Evolutionary conservation across 2,888 invertebrate genomes (phyloP).

Genomic region (Seira ritae): DNA sequence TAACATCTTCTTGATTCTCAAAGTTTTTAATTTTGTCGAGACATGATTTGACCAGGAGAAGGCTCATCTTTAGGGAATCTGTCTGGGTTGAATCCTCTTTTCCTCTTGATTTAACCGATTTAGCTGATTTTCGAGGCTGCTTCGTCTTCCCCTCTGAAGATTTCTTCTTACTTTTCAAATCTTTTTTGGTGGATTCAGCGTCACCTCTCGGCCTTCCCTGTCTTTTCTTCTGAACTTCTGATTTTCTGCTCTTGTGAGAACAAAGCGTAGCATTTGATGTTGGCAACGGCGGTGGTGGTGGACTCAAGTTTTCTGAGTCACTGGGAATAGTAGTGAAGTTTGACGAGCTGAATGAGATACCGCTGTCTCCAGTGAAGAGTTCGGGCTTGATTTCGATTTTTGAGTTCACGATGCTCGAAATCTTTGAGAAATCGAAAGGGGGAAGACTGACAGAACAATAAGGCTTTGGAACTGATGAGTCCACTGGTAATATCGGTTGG

Average conservation of each 20-base stretch:
- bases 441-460: conserved; percentile 19
- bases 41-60: conserved; percentile 54
- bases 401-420: conserved; percentile 7
- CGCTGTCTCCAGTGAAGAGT: background rate
- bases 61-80: conserved; percentile 53
- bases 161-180: background rate
- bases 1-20: conserved; percentile 3
- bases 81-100: too few relatives aligned
- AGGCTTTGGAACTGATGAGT: background rate
- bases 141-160: background rate
- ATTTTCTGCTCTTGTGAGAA: conserved; percentile 17
- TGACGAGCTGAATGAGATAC: background rate
- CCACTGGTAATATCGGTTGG: background rate
- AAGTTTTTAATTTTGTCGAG: conserved; percentile 28
- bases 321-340: conserved; percentile 26
- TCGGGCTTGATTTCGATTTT: background rate
- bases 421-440: conserved; percentile 46
- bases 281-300: background rate
- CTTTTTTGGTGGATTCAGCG: background rate
- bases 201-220: conserved; percentile 13
- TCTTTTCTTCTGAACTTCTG: conserved; percentile 14
- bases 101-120: too few relatives aligned
- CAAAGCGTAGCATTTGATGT: background rate
- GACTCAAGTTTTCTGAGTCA: conserved; percentile 49
- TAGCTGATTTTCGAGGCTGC: background rate